Evolutionary conservation across 53 echinoderm and acorn worm genomes (phyloP).

Genomic region (Henricia sp.): DNA sequence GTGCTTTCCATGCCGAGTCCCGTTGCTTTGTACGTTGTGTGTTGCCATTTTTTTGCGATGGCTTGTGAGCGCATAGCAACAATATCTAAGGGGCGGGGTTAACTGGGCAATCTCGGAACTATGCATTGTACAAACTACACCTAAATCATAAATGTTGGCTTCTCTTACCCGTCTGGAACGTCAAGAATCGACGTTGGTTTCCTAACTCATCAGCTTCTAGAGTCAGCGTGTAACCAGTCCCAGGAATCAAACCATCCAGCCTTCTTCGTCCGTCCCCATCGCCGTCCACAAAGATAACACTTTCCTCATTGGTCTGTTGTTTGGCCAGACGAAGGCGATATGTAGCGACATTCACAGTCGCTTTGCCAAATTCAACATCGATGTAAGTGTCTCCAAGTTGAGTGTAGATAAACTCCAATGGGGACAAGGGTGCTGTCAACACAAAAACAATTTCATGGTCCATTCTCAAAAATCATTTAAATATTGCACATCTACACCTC

Average conservation of each 20-base stretch:
- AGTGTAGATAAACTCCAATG: constrained; percentile 26
- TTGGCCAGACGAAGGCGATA: constrained; percentile 7
- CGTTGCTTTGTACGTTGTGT: no score
- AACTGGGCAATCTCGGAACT: no score
- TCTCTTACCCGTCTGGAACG: background rate
- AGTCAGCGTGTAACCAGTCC: constrained; percentile 14
- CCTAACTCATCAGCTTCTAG: background rate
- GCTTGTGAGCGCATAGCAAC: no score
- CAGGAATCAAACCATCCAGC: constrained; percentile 20
- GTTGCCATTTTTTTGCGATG: no score
- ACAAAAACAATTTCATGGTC: no score
- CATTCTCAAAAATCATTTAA: no score
- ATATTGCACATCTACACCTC: no score
- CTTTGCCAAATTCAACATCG: constrained; percentile 42
- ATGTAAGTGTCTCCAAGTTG: constrained; percentile 27
- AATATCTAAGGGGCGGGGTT: no score
- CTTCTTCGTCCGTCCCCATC: constrained; percentile 9
- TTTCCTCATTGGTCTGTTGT: background rate
- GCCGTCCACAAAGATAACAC: background rate
- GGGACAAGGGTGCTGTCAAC: background rate
- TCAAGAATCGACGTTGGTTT: background rate
- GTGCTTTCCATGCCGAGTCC: no score
- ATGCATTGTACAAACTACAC: no score
- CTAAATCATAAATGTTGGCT: no score
- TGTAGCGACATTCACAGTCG: background rate